Conservation (phyloP, 2,113 vertebrate species). For the Clupea harengus region DNA sequence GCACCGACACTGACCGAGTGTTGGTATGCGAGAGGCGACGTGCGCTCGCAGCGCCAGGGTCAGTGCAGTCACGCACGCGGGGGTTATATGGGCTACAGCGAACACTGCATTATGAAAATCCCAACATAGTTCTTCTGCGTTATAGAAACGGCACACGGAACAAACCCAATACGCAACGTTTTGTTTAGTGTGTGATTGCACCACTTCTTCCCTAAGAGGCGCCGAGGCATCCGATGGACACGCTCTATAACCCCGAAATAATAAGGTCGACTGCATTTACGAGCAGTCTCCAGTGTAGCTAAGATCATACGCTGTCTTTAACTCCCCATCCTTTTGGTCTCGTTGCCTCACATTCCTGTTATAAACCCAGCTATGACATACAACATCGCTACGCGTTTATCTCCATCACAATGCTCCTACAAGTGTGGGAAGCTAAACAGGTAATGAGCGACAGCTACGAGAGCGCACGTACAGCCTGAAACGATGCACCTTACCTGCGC, state of each 20-base stretch:
- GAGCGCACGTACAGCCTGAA: constrained; percentile 27
- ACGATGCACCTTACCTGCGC: constrained; percentile 66
- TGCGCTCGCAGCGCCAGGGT: constrained; percentile 13
- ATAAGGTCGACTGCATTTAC: neutral
- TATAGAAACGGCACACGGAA: neutral
- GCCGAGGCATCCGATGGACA: neutral
- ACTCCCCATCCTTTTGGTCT: neutral
- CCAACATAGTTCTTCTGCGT: neutral
- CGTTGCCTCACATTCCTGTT: neutral
- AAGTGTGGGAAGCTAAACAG: constrained; percentile 33
- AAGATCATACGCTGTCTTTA: neutral
- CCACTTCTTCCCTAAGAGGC: neutral
- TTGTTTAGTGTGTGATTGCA: neutral
- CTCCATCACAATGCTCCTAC: constrained; percentile 12
- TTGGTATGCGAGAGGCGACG: constrained; percentile 20
- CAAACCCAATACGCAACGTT: too few relatives aligned
- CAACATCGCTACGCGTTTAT: neutral
- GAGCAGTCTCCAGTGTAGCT: neutral
- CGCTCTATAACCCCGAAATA: neutral
- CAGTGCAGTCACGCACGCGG: constrained; percentile 16
- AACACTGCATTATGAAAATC: neutral
- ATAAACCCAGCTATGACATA: neutral
- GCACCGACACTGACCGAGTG: neutral
- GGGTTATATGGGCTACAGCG: neutral
- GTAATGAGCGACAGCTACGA: constrained; percentile 29